A percentile compares a stretch with the other conserved stretches of the same genome.
These are phyloP conservation scores for Rhabdornis inornatus DNA, from an alignment of 2,113 vertebrate genomes.

Conservation along the genomic window DNA sequence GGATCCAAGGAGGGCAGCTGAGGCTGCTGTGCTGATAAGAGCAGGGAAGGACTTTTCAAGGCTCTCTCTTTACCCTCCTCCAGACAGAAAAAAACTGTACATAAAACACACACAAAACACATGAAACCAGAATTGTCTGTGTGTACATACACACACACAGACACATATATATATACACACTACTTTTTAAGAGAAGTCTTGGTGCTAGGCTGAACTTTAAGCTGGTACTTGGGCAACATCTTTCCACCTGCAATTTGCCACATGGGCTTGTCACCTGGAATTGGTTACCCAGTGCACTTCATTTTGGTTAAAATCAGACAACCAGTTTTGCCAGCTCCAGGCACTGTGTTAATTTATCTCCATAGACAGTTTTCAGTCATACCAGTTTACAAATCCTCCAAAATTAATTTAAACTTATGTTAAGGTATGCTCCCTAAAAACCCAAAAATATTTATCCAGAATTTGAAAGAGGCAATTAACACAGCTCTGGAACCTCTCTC, in stretches of 20 bases:
- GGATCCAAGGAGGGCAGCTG: conserved; percentile 96
- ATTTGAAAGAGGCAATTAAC: conserved; percentile 77
- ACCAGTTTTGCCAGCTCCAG: conserved; percentile 38
- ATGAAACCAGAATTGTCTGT: neutral
- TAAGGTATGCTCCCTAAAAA: neutral
- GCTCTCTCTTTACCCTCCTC: conserved; percentile 79
- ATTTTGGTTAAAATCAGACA: conserved; percentile 63
- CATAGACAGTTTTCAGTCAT: neutral
- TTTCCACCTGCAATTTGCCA: conserved; percentile 77
- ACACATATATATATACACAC: fast-evolving
- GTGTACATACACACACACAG: neutral
- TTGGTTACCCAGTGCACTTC: conserved; percentile 60
- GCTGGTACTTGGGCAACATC: conserved; percentile 70
- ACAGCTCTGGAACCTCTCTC: conserved; percentile 65
- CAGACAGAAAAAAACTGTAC: conserved; percentile 73
- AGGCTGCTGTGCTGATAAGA: conserved; percentile 94
- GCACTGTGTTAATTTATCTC: neutral
- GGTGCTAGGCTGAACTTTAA: conserved; percentile 77
- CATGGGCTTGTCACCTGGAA: conserved; percentile 65
- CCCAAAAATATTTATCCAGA: neutral
- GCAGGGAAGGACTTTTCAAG: conserved; percentile 84
- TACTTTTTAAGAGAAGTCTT: conserved; percentile 38
- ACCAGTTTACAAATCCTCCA: neutral
- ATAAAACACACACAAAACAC: neutral
- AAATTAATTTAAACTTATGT: neutral